A percentile compares a stretch with the other conserved stretches of the same genome.
These are phyloP conservation scores for Lutraria lutraria DNA, from an alignment of 2,888 invertebrate genomes.

Conservation along the genomic window DNA sequence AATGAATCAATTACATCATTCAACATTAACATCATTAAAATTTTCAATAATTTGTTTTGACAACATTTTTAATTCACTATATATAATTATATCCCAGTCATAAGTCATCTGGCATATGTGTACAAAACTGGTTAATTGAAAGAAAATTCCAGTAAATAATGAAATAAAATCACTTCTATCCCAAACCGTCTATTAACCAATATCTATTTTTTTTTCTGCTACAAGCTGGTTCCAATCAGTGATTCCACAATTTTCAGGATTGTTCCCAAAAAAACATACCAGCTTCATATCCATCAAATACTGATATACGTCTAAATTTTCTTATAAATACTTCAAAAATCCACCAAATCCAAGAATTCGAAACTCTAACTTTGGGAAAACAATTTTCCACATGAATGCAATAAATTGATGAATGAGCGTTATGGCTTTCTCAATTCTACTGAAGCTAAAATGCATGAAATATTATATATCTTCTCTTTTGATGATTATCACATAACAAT, in stretches of 20 bases:
- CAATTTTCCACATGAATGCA: background rate
- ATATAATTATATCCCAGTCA: background rate
- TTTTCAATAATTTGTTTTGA: too few relatives aligned
- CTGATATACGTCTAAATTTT: background rate
- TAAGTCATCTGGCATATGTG: background rate
- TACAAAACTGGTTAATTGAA: background rate
- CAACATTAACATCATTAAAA: background rate
- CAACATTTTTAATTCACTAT: background rate
- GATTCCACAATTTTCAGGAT: background rate
- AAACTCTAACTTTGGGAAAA: slow-evolving; percentile 7
- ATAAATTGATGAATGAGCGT: slow-evolving; percentile 7
- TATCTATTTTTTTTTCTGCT: background rate
- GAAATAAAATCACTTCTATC: background rate
- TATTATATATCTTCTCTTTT: background rate
- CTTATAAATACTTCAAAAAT: background rate
- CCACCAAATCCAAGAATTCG: background rate
- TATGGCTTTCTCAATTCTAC: background rate
- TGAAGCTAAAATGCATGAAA: slow-evolving; percentile 1
- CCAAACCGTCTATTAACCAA: slow-evolving; percentile 13
- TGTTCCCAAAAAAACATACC: background rate
- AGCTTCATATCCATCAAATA: background rate
- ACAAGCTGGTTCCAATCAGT: background rate
- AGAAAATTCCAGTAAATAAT: slow-evolving; percentile 1
- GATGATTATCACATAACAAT: background rate
- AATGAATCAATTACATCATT: background rate